Evolutionary conservation across 2,888 invertebrate genomes (phyloP), one percentile per base, ranked within the genome.

Genomic region (Acleris literana): DNA sequence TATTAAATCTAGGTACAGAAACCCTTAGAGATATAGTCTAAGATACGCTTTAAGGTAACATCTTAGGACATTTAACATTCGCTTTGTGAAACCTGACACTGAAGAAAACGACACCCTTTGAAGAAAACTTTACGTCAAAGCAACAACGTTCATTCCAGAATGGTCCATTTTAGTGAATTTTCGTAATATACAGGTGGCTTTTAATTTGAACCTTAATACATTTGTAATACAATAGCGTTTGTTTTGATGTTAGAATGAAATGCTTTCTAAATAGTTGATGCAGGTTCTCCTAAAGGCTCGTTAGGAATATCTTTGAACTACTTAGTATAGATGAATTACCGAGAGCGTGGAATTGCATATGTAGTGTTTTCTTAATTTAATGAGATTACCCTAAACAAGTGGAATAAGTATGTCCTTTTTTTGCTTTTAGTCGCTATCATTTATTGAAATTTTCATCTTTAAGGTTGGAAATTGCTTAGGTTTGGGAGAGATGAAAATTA

Each of bases 11-110:
- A 46, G 46, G 46, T 46, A n/a, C 46, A n/a, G n/a, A 46, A 49
- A 18, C 49, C 54, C 54, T 18, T 39, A 13, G 39, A 39, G 33
- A 54, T 33, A 39, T 6, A 46, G 46, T 17, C 39, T 20, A 39
- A 54, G 29, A 39, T 6, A 53, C 9, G 39, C 18, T 17, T 39
- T 18, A 54, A 54, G 54, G 54, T 54, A 54, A 20, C 51, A 54
- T 54, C 54, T 39, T 13, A 16, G 54, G 33, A 54, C 33, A 54
- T 54, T 54, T 54, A 54, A 18, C 54, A 54, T 54, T 54, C 54
- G 54, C 33, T 54, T 54, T 54, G 54, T 39, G 33, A 18, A 54
- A 33, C 20, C 11, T 18, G 54, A 54, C 29, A 39, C 18, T 13
- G 6, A n/a, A 13, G 17, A 33, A 39, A 54, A 54, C 39, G 5